phyloP scores from a whole-genome alignment of 2,888 invertebrate species.

The Eupithecia insigniata region DNA sequence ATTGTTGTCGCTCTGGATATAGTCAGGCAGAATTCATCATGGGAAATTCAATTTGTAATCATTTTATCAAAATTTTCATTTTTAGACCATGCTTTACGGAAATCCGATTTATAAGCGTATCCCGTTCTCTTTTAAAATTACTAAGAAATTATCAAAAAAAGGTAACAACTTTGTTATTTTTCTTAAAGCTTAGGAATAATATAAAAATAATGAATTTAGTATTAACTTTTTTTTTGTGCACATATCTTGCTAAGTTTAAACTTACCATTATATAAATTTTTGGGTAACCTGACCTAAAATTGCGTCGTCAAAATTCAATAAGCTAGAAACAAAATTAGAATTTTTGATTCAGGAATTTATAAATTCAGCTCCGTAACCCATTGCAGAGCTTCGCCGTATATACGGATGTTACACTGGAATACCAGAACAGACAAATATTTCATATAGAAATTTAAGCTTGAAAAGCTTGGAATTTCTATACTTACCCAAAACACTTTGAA shows the following conservation, averaged over 20 bases:
- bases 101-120: background rate
- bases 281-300: background rate
- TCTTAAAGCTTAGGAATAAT: no score
- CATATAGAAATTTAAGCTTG: conserved; percentile 35
- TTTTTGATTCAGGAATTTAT: conserved; percentile 2
- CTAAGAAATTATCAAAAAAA: background rate
- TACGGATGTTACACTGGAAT: conserved; percentile 36
- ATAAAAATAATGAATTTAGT: no score
- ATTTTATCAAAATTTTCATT: background rate
- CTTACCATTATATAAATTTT: background rate
- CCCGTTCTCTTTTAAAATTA: background rate
- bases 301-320: background rate
- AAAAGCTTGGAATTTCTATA: background rate
- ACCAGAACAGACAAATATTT: conserved; percentile 34
- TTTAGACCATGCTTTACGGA: background rate
- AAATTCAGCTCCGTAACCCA: conserved; percentile 25
- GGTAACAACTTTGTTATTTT: no score
- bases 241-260: background rate
- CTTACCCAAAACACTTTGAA: background rate
- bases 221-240: no score
- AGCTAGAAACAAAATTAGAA: background rate
- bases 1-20: conserved; percentile 28
- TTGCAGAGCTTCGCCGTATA: conserved; percentile 33
- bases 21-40: conserved; percentile 12
- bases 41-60: background rate